Conservation (phyloP, 2,797 vertebrate genomes). For the Pseudochirops cupreus region DNA sequence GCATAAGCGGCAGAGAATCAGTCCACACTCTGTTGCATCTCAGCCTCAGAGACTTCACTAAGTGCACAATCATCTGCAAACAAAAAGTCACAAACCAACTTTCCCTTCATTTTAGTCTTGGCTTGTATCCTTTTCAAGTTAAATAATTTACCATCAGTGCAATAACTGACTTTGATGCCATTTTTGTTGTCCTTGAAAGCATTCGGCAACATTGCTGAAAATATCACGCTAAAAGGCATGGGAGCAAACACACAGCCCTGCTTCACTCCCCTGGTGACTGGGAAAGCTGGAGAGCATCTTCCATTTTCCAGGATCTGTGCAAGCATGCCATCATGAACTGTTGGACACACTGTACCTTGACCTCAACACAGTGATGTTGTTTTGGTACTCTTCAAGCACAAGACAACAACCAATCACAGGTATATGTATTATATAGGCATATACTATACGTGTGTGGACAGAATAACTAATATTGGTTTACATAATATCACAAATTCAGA, state of each 20-base stretch:
- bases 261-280: not conserved
- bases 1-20: not conserved
- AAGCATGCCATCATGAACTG: not conserved
- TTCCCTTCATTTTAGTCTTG: not conserved
- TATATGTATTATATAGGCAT: not conserved
- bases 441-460: not conserved
- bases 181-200: not conserved
- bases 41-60: not conserved
- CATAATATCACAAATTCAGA: not conserved
- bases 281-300: not conserved
- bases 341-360: not conserved
- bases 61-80: not conserved
- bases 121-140: not conserved
- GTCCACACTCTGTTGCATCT: not conserved
- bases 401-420: not conserved
- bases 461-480: not conserved
- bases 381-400: not conserved
- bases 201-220: not conserved
- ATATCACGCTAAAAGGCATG: not conserved
- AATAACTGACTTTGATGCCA: not conserved
- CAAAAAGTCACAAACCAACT: not conserved
- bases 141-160: not conserved
- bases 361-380: not conserved
- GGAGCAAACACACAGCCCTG: not conserved
- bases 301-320: not conserved